Base-by-base conservation (phyloP, 1,140 invertebrate species). In the Drosophila bifasciata region DNA sequence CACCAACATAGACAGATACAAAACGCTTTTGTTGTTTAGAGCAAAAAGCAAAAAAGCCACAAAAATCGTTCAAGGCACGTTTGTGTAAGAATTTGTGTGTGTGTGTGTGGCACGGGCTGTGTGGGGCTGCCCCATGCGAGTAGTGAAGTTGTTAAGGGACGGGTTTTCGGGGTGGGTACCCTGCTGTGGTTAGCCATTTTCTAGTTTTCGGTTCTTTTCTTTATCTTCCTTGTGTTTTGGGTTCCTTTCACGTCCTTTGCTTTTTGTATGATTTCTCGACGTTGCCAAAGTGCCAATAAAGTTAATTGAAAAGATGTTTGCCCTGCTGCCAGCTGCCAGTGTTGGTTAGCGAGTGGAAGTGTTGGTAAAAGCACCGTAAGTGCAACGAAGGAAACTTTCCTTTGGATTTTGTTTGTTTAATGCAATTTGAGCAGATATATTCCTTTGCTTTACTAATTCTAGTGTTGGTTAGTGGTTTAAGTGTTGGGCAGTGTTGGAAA, bases 51-150 rank as follows among this genome's bases (percentile, higher is more conserved):
- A 86, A 86, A 86, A 86, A 86, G 83, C 83, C 83, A 86, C 83
- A 86, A 86, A 86, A 86, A 88, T 88, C 84, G 83, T 86, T 88
- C 70, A 88, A 66, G 83, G 83, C 83, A 86, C 83, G 83, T 86
- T 88, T 86, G 75, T 86, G 73, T 75, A 67, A 74, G 61, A 63
- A 67, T 63, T 71, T 66, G 19, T 21, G 2, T 21, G 19, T 53
- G 57, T 44, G 36, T 32, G 16, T 21, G 9, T 28, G n/a, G 28
- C 15, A 41, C 25, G 40, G 50, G 23, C n/a, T 15, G 15, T n/a
- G n/a, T n/a, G n/a, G 5, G 28, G 15, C 16, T 7, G 40, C 23
- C 23, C 28, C 51, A 63, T 73, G 59, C 45, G 45, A 74, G 70
- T 64, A 64, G 70, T 46, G 52, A 74, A 74, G 59, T 74, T 53